A percentile compares a stretch with the other conserved stretches of the same genome.
These are phyloP conservation scores for Columba livia DNA, from an alignment of 2,113 vertebrate genomes.

Conservation along the genomic window DNA sequence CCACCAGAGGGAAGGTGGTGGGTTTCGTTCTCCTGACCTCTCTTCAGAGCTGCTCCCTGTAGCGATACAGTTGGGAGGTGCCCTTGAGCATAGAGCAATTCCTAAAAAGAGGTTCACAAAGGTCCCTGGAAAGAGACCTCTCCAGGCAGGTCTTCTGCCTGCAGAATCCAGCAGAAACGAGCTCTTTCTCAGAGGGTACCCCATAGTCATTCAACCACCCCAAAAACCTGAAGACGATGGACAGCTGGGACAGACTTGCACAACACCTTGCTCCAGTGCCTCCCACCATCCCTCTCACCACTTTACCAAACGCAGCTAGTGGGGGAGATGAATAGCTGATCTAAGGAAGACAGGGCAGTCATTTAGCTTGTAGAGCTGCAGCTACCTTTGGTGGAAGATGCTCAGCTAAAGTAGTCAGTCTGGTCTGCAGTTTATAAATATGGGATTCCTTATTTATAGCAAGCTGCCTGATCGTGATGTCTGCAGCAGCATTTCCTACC, in stretches of 20 bases:
- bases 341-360: background rate
- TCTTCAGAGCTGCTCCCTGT: background rate
- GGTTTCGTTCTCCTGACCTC: background rate
- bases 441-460: background rate
- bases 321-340: background rate
- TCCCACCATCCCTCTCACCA: rapidly evolving
- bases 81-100: background rate
- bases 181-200: background rate
- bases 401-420: background rate
- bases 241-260: background rate
- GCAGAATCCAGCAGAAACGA: background rate
- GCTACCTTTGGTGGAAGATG: background rate
- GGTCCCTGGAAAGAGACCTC: background rate
- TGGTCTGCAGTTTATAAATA: background rate
- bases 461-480: background rate
- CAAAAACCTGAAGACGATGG: rapidly evolving
- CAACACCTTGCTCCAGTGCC: background rate
- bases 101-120: background rate
- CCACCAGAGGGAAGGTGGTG: rapidly evolving
- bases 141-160: background rate
- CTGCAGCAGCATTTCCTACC: slow-evolving; percentile 27
- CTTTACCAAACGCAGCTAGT: background rate
- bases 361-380: background rate
- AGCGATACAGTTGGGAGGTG: background rate
- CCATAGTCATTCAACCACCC: background rate